Evolutionary conservation across 2,888 invertebrate genomes (phyloP), one percentile per base, ranked within the genome.

Genomic region (Pasiphila rectangulata): DNA sequence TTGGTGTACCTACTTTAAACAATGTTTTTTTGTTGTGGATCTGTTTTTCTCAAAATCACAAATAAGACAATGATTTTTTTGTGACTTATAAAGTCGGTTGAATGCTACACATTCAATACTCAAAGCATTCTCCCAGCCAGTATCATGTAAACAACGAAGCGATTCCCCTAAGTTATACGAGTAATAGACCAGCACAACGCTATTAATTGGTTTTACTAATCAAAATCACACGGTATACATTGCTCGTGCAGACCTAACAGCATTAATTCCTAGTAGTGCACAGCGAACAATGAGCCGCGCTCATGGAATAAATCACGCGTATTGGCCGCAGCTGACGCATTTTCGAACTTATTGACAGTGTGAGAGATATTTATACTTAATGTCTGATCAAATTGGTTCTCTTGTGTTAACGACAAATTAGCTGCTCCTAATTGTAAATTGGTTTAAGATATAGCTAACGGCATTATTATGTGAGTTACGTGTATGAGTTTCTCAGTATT

Each of bases 281-380:
- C 58, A 67, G 56, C 70, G 71, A 66, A 75, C 83, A 81, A 82
- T 83, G 79, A 74, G 75, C 61, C 59, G 50, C 51, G 61, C 58
- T 57, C 65, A 62, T 53, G 63, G 59, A 63, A 77, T 83, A 80
- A 79, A 82, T 81, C 76, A 77, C 60, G 49, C 40, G 50, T 76
- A 76, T 77, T 75, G 70, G 74, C 63, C 49, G 62, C 59, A 68
- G 73, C 68, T 74, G 74, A 74, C 72, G 71, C 67, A 70, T 61
- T 74, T 72, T 75, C 72, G 64, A 75, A 77, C 66, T 72, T 76
- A 79, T 76, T 67, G 73, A 69, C 72, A 72, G 63, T 60, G 67
- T 63, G 64, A 65, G 51, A 48, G 66, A 63, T 67, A 69, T 67
- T 61, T 69, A 51, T 45, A n/a, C n/a, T n/a, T n/a, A 50, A 47